Base-by-base conservation (phyloP, 2,888 invertebrate species). In the Sminthurinus aureus region DNA sequence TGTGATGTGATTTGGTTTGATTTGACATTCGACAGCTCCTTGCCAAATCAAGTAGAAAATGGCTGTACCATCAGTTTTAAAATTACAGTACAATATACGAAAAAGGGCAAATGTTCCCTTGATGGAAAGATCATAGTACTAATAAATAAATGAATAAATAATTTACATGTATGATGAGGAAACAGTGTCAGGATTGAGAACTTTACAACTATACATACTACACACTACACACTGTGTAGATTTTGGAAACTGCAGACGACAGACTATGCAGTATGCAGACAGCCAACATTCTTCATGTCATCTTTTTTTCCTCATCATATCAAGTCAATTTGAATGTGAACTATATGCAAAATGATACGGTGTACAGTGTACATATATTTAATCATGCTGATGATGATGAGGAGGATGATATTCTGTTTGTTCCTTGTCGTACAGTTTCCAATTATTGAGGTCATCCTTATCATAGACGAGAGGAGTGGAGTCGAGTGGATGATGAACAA, bases 371-470 rank as follows among this genome's bases (percentile, higher is more conserved):
- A 58, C 38, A 38, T 38, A 1, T 38, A 38, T 38, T 38, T 38
- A 38, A 38, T 38, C 38, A 38, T 38, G 38, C 1, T 38, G 38
- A 38, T 38, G 38, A 38, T 38, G 38, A 38, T 38, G 3, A n/a
- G n/a, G n/a, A n/a, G n/a, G n/a, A n/a, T n/a, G n/a, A n/a, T 38
- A 12, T 67, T 8, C n/a, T 67, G 22, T 8, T n/a, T 67, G 67
- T 67, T 20, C 26, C 24, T 71, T 71, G 71, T 71, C 71, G 26
- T 22, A 71, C 24, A 26, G 71, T 24, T 71, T 11, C 24, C 24
- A 24, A 9, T 71, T 71, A 71, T 71, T 71, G 71, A 71, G 71
- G 71, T 71, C 71, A 71, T 71, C 26, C 24, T 71, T 22, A 24
- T 26, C 71, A 71, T 71, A 38, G 38, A 38, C 38, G 38, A 38